Evolutionary conservation across 2,888 invertebrate species (phyloP), one percentile per base, ranked within the genome.

Genomic region (Tribolium freemani): DNA sequence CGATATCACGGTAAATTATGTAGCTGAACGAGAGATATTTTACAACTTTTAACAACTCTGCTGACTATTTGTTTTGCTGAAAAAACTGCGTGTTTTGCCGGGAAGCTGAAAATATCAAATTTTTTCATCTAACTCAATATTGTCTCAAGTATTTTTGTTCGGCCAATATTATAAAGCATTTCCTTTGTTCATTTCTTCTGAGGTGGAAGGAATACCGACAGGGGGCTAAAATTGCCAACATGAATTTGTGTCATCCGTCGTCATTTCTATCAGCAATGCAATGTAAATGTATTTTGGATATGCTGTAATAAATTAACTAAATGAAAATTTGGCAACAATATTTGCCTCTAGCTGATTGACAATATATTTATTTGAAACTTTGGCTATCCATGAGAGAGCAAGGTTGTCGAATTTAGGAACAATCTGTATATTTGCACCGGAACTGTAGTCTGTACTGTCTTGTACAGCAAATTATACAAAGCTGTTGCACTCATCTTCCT

Each of bases 51-150:
- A 38, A n/a, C n/a, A n/a, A 38, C 8, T 38, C 1, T 38, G 38
- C n/a, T 38, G 38, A 38, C 3, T 38, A 9, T n/a, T n/a, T 38
- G 26, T 26, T 26, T 26, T 3, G 26, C 26, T 26, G 26, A 26
- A 26, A 26, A 26, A 26, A 5, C 26, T 26, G 26, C 26, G 5
- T 63, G 50, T 63, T 63, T 5, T 11, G 16, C 5, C 8, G 11
- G 30, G 48, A 51, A 63, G 8, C 50, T 61, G 38, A 38, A 50
- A 38, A 45, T 45, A 44, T 64, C 20, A 53, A 53, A 44, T 54
- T 54, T 44, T 20, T 54, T 54, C 38, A 51, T 50, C 63, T 31
- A 51, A 51, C 50, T 51, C 38, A 51, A 51, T 54, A 54, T 53
- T 21, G 44, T 9, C 16, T 16, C 31, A 38, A 31, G 45, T 53